These are phyloP conservation scores for Motacilla alba DNA, from an alignment of 2,113 vertebrate species.

Conservation along the genomic window DNA sequence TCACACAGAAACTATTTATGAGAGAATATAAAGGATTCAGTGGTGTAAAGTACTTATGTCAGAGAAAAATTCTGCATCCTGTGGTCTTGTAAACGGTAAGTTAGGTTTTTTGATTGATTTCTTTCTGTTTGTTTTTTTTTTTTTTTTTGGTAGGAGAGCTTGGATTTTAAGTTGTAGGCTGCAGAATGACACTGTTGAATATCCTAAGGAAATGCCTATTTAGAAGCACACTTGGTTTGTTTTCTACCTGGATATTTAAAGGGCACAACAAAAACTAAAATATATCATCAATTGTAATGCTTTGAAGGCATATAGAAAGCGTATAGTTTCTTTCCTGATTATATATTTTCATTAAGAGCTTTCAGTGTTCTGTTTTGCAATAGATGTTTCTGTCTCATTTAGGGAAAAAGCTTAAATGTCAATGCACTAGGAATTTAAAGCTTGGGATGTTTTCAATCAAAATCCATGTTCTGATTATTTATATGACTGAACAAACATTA, in stretches of 20 bases:
- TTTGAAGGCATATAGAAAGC: not conserved
- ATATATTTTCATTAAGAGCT: not conserved
- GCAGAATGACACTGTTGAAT: not conserved
- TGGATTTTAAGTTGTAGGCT: conserved; percentile 1
- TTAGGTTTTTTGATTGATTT: not conserved
- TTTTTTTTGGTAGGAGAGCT: not conserved
- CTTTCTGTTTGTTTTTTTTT: not conserved
- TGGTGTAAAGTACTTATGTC: not conserved
- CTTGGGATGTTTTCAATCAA: conserved; percentile 4
- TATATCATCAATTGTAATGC: not conserved
- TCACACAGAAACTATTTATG: not conserved
- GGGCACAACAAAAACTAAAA: not conserved
- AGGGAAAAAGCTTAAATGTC: not conserved
- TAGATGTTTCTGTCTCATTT: not conserved
- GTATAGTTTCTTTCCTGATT: not conserved
- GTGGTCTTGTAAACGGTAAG: not conserved
- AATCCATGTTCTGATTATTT: conserved; percentile 16
- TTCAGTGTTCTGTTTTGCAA: not conserved
- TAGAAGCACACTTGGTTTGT: not conserved
- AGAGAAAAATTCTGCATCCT: not conserved
- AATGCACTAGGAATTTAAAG: not conserved
- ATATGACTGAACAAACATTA: conserved; percentile 50
- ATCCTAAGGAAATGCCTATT: not conserved
- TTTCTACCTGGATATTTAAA: not conserved
- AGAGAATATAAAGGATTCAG: not conserved